phyloP scores from a whole-genome alignment of 1,140 invertebrate species.

The Adoxophyes honmai region DNA sequence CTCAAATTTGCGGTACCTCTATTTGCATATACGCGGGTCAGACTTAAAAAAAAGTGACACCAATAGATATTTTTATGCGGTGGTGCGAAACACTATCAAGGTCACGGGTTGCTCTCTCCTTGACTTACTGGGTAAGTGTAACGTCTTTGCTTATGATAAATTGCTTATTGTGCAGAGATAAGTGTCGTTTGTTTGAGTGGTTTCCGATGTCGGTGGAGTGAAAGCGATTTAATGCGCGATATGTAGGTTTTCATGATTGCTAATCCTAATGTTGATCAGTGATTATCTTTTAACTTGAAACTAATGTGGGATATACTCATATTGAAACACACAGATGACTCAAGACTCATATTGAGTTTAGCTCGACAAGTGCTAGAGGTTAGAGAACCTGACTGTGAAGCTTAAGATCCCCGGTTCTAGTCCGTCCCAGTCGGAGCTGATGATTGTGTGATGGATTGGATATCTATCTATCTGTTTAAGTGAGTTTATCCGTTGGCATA shows the following conservation, averaged over 20 bases:
- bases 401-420: too few relatives aligned
- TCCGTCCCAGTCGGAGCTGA: too few relatives aligned
- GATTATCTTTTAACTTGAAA: background rate
- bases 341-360: too few relatives aligned
- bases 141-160: constrained; percentile 66
- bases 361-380: too few relatives aligned
- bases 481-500: too few relatives aligned
- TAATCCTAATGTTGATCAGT: background rate
- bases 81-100: constrained; percentile 69
- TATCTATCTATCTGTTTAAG: too few relatives aligned
- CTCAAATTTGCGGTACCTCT: constrained; percentile 70
- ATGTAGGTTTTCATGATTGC: constrained; percentile 15
- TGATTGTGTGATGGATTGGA: too few relatives aligned
- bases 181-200: constrained; percentile 65
- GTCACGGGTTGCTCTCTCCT: constrained; percentile 63
- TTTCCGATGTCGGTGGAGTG: constrained; percentile 61
- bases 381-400: too few relatives aligned
- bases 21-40: constrained; percentile 65
- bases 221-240: constrained; percentile 36
- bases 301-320: too few relatives aligned
- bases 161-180: constrained; percentile 69
- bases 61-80: constrained; percentile 46
- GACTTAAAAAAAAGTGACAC: constrained; percentile 64
- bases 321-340: too few relatives aligned
- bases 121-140: constrained; percentile 71